A percentile compares a stretch with the other conserved stretches of the same genome.
Conservation (phyloP, 2,113 vertebrate genomes). For the Trichechus manatus region DNA sequence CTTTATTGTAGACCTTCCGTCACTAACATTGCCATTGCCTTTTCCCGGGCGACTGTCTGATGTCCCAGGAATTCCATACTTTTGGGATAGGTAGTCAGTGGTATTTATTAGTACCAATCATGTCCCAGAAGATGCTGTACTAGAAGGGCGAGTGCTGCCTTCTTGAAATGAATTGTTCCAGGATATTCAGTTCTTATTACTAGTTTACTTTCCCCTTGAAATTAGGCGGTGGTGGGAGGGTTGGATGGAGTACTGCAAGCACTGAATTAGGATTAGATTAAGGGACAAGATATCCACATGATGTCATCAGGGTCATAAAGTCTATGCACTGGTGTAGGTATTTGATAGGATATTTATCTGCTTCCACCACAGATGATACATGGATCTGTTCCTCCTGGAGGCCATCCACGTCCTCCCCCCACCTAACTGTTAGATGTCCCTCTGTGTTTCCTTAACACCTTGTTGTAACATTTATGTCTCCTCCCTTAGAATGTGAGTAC, state of each 20-base stretch:
- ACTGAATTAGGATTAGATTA: neutral
- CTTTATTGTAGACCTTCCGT: neutral
- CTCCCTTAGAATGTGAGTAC: neutral
- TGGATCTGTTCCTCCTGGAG: neutral
- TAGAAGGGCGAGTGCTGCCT: neutral
- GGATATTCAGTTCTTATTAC: neutral
- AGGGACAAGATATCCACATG: neutral
- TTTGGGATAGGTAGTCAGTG: neutral
- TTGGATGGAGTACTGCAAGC: neutral
- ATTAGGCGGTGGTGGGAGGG: rapidly evolving
- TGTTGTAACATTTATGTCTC: neutral
- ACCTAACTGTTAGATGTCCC: rapidly evolving
- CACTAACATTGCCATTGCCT: neutral
- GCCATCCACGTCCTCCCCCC: neutral
- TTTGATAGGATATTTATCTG: neutral
- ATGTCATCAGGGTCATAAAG: neutral
- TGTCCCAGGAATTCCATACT: neutral
- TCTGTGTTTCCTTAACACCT: neutral
- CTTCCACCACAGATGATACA: neutral
- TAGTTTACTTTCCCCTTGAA: neutral
- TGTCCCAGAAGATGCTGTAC: neutral
- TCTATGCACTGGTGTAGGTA: rapidly evolving
- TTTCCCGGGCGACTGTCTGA: neutral
- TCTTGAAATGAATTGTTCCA: neutral
- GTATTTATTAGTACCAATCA: neutral